phyloP scores from a whole-genome alignment of 2,888 invertebrate species.

The Craniophora ligustri region DNA sequence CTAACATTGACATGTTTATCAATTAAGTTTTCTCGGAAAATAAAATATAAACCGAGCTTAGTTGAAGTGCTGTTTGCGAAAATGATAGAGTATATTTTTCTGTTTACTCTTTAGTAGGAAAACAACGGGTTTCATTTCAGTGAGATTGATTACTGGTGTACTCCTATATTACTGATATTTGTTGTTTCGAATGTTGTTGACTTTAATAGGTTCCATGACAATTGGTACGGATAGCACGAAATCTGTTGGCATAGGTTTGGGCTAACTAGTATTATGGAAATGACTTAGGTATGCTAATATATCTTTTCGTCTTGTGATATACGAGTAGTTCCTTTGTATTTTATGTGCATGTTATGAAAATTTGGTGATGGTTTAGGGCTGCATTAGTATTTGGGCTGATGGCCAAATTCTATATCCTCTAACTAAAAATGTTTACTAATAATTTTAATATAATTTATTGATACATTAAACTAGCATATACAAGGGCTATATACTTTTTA shows the following conservation, averaged over 20 bases:
- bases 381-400: constrained; percentile 9
- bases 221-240: constrained; percentile 30
- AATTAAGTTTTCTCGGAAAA: constrained; percentile 1
- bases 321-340: neutral
- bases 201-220: constrained; percentile 13
- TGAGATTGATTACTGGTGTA: neutral
- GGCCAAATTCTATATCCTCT: too few species aligned
- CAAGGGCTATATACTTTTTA: too few species aligned
- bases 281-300: constrained; percentile 12
- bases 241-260: constrained; percentile 37
- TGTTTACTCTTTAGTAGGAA: neutral
- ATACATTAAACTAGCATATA: too few species aligned
- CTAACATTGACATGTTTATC: neutral
- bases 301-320: neutral
- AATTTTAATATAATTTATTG: too few species aligned
- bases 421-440: too few species aligned
- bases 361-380: constrained; percentile 14
- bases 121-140: constrained; percentile 2
- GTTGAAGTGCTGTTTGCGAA: neutral
- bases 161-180: neutral
- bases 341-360: constrained; percentile 4
- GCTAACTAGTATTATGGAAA: constrained; percentile 22
- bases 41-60: neutral
- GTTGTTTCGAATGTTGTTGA: constrained; percentile 4
- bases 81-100: neutral